A percentile compares a stretch with the other conserved stretches of the same genome.
These are phyloP conservation scores for Heteromormyrus szaboi DNA, from an alignment of 2,797 vertebrate species.

Conservation along the genomic window DNA sequence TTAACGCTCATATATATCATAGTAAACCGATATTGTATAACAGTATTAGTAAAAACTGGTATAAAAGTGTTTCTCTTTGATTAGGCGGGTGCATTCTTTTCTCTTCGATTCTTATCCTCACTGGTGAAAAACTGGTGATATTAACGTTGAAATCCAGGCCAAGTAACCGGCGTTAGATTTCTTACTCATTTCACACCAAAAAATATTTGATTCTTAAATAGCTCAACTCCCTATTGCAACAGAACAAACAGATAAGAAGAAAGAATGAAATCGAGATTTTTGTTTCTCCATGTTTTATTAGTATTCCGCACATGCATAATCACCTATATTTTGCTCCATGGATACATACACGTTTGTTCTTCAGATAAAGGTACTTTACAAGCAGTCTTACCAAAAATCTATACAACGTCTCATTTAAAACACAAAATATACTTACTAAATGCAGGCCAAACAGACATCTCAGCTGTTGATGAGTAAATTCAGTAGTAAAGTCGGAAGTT, in stretches of 20 bases:
- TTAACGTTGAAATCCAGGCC: neutral
- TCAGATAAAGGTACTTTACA: constrained; percentile 54
- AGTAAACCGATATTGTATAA: neutral
- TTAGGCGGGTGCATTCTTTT: neutral
- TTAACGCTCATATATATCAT: neutral
- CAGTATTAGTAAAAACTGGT: neutral
- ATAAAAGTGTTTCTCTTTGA: neutral
- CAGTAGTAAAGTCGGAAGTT: constrained; percentile 20
- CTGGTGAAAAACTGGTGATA: neutral
- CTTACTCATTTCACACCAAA: neutral
- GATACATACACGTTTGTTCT: constrained; percentile 52
- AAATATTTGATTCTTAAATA: neutral
- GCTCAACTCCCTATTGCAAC: neutral
- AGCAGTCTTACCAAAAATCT: constrained; percentile 51
- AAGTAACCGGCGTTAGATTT: neutral
- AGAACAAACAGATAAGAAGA: neutral
- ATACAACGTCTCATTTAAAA: constrained; percentile 47
- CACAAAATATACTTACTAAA: constrained; percentile 34
- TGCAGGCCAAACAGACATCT: constrained; percentile 39
- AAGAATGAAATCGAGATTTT: no score
- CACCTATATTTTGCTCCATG: constrained; percentile 61
- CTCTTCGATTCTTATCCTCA: neutral
- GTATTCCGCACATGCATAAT: constrained; percentile 68
- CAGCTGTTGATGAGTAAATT: constrained; percentile 36
- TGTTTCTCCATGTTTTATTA: constrained; percentile 60